Percentiles rank a stretch among this genome's conserved stretches.
Evolutionary conservation across 2,888 invertebrate genomes (phyloP).

Genomic region (Pyrgus malvae): DNA sequence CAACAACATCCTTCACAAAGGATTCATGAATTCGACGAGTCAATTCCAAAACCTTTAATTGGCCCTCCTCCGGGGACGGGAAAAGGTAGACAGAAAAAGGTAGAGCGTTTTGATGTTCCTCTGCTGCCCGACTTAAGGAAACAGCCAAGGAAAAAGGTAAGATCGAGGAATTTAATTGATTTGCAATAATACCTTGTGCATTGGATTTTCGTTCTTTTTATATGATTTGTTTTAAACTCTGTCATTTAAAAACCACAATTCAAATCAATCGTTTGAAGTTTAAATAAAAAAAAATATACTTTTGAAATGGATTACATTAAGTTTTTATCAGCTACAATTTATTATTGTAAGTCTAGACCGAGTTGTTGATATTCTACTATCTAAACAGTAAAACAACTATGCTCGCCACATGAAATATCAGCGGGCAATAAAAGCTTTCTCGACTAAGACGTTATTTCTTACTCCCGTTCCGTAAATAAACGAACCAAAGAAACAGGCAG

Average conservation of each 20-base stretch:
- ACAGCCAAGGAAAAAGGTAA: constrained; percentile 61
- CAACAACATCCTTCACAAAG: constrained; percentile 65
- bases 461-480: constrained; percentile 14
- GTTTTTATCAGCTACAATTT: too few relatives aligned
- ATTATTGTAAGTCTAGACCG: too few relatives aligned
- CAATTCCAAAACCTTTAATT: constrained; percentile 77
- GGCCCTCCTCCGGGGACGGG: constrained; percentile 47
- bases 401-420: background rate
- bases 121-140: constrained; percentile 52
- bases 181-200: constrained; percentile 52
- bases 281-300: too few relatives aligned
- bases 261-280: too few relatives aligned
- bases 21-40: constrained; percentile 56
- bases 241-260: too few relatives aligned
- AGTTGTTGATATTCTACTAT: too few relatives aligned
- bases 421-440: constrained; percentile 2
- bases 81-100: constrained; percentile 37
- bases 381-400: too few relatives aligned
- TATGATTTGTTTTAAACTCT: constrained; percentile 27
- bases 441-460: constrained; percentile 13
- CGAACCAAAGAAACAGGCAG: constrained; percentile 5
- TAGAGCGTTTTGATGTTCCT: constrained; percentile 59
- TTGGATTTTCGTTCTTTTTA: constrained; percentile 27
- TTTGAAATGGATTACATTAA: too few relatives aligned
- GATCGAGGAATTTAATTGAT: constrained; percentile 74